These are phyloP conservation scores for Drosophila colorata DNA, from an alignment of 2,888 invertebrate genomes.

Conservation along the genomic window DNA sequence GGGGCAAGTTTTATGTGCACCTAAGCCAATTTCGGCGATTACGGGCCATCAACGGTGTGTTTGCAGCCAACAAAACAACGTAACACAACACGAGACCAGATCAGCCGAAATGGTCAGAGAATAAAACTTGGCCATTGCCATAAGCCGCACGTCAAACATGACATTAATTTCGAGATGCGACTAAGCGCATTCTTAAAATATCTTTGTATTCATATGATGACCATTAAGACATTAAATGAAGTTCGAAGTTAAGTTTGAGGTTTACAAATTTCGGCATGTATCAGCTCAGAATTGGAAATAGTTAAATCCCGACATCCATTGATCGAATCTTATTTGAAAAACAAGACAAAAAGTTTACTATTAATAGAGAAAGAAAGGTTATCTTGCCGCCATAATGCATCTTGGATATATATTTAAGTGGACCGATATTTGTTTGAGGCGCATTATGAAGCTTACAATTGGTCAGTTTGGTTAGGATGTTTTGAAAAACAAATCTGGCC, in stretches of 20 bases:
- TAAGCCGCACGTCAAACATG: slow-evolving; percentile 35
- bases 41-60: slow-evolving; percentile 71
- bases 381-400: too few relatives aligned
- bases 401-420: too few relatives aligned
- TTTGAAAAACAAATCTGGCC: too few relatives aligned
- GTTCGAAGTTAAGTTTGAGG: neutral
- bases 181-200: slow-evolving; percentile 13
- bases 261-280: too few relatives aligned
- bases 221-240: neutral
- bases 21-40: slow-evolving; percentile 77
- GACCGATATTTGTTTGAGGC: too few relatives aligned
- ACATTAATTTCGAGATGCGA: slow-evolving; percentile 30
- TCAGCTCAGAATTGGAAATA: too few relatives aligned
- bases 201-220: neutral
- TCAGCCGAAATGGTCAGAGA: neutral
- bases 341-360: too few relatives aligned
- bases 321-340: too few relatives aligned
- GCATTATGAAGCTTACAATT: too few relatives aligned
- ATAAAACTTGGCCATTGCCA: slow-evolving; percentile 40
- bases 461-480: too few relatives aligned
- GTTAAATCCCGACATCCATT: too few relatives aligned
- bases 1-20: slow-evolving; percentile 60
- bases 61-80: slow-evolving; percentile 76
- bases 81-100: slow-evolving; percentile 19
- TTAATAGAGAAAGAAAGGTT: too few relatives aligned